Base-by-base conservation (phyloP, 2,888 invertebrate species). In the Elegia similella region DNA sequence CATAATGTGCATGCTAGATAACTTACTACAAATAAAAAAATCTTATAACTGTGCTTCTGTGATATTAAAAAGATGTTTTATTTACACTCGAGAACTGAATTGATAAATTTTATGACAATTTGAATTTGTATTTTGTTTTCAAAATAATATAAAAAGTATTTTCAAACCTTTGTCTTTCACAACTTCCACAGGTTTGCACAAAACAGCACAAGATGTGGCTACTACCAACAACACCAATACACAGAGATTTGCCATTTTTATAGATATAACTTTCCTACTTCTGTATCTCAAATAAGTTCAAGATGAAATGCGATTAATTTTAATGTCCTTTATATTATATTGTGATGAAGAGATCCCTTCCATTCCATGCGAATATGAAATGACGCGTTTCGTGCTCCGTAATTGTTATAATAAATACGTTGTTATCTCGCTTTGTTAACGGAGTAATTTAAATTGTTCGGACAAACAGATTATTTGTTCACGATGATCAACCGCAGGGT, bases 371-470 rank as follows among this genome's bases (percentile, higher is more conserved):
- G 32, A 12, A 43, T 30, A 7, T 15, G n/a, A n/a, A 52, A 17
- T 74, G 76, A 76, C 76, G 80, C 65, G 57, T 42, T 62, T 75
- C 63, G 61, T 71, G 64, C 54, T 38, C 60, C 58, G 55, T 73
- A 72, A 79, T 72, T 57, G 42, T 55, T 67, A 64, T 59, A 59
- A 67, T 71, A 79, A 75, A 80, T 76, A 72, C 67, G 59, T 62
- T 42, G 55, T 57, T 55, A 61, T 69, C 59, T 67, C 68, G 62
- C 61, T 62, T 60, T 63, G 65, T 63, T 71, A 71, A 67, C 62
- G 52, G 56, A 57, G 54, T 59, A 62, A 67, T 38, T 50, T 50
- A 34, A 73, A 56, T 58, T 16, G 66, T 61, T 66, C 65, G 62
- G 42, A 52, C 64, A 64, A 70, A 75, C 58, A 63, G 50, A 23